A percentile compares a stretch with the other conserved stretches of the same genome.
These are phyloP conservation scores for Spea bombifrons DNA, from an alignment of 2,113 vertebrate genomes.

Conservation along the genomic window DNA sequence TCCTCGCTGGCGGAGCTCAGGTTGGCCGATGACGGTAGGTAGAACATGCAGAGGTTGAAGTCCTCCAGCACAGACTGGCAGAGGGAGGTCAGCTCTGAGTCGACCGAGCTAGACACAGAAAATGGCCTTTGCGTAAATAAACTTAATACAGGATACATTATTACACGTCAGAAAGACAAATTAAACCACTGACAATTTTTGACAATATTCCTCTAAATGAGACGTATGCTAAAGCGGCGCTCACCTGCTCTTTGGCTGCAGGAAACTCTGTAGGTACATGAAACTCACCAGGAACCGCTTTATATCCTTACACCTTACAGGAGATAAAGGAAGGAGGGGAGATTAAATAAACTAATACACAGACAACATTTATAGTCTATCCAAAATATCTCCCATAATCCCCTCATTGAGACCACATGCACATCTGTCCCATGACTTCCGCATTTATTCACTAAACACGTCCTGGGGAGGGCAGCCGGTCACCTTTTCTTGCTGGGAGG, in stretches of 20 bases:
- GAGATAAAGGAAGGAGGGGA: neutral
- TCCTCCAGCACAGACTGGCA: conserved; percentile 97
- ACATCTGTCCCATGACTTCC: too few species aligned
- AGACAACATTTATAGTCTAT: too few species aligned
- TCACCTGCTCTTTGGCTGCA: conserved; percentile 96
- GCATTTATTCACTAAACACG: too few species aligned
- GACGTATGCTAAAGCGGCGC: conserved; percentile 16
- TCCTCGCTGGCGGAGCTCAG: conserved; percentile 78
- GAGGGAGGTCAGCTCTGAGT: conserved; percentile 87
- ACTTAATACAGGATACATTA: too few species aligned
- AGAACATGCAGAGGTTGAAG: conserved; percentile 97
- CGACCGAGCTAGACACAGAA: conserved; percentile 68
- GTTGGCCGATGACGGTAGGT: conserved; percentile 75
- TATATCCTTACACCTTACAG: conserved; percentile 95
- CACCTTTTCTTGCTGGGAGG: conserved; percentile 90
- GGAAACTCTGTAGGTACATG: conserved; percentile 92
- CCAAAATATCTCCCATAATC: neutral
- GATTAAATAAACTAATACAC: neutral
- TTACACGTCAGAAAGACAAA: too few species aligned
- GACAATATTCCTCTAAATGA: too few species aligned
- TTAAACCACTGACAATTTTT: too few species aligned
- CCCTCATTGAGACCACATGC: neutral
- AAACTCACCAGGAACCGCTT: conserved; percentile 95
- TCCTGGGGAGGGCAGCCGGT: too few species aligned
- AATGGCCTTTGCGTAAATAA: neutral